phyloP scores from a whole-genome alignment of 2,888 invertebrate genomes.

The Callosobruchus maculatus region DNA sequence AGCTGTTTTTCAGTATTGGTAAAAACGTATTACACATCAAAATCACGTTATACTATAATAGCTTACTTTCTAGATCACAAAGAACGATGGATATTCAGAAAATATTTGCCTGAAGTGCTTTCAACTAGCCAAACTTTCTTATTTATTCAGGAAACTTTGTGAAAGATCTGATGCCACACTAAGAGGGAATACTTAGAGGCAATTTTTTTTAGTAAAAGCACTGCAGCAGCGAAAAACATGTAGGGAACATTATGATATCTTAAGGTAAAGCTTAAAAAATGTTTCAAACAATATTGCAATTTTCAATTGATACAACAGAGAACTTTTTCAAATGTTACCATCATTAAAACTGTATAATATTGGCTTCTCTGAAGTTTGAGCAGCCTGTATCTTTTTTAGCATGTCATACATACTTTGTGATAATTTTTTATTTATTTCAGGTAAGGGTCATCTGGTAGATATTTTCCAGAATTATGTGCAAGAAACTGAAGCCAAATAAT shows the following conservation, averaged over 20 bases:
- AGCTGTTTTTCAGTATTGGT: slow-evolving; percentile 34
- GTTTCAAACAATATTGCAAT: no score
- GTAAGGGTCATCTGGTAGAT: neutral
- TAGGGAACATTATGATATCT: neutral
- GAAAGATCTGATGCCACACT: slow-evolving; percentile 37
- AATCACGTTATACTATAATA: neutral
- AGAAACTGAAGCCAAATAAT: neutral
- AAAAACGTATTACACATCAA: no score
- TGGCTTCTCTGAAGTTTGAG: no score
- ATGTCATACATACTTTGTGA: no score
- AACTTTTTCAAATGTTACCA: no score
- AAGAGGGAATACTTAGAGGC: slow-evolving; percentile 17
- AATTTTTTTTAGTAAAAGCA: neutral
- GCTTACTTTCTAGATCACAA: slow-evolving; percentile 28
- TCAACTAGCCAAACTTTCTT: slow-evolving; percentile 30
- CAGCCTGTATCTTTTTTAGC: no score
- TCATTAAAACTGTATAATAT: no score
- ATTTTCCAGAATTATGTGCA: neutral
- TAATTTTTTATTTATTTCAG: no score
- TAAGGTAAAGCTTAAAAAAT: neutral
- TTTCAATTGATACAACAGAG: no score
- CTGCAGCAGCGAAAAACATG: neutral
- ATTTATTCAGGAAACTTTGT: slow-evolving; percentile 37
- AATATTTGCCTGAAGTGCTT: slow-evolving; percentile 39
- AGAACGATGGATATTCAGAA: slow-evolving; percentile 39